These are phyloP conservation scores for Silvanus unidentatus DNA, from an alignment of 2,888 invertebrate species.

Conservation along the genomic window DNA sequence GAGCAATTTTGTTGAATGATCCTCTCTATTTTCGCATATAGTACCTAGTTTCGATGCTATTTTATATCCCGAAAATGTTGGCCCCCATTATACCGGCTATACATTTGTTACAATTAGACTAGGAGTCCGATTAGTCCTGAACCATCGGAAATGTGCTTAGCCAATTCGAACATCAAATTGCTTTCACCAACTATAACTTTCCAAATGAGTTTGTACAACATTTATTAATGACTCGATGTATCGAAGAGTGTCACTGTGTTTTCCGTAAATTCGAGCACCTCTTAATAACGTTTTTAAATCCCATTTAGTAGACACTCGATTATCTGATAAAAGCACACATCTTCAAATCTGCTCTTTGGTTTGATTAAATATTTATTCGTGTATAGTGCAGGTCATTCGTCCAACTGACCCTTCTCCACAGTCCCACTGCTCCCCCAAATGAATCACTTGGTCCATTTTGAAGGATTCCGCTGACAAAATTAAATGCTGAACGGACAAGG, in stretches of 20 bases:
- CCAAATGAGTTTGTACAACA: conserved; percentile 19
- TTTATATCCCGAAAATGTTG: not conserved
- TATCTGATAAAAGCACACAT: conserved; percentile 39
- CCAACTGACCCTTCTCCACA: conserved; percentile 3
- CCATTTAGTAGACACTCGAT: conserved; percentile 40
- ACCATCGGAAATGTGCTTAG: conserved; percentile 16
- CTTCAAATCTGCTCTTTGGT: conserved; percentile 39
- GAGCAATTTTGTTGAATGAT: conserved; percentile 1
- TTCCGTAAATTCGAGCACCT: no score
- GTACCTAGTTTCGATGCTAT: conserved; percentile 1
- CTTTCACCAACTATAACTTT: conserved; percentile 28
- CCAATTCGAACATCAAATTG: conserved; percentile 23
- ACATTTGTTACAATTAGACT: conserved; percentile 10
- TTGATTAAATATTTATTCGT: conserved; percentile 39
- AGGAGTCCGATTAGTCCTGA: conserved; percentile 12
- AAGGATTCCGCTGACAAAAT: no score
- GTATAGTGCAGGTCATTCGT: conserved; percentile 1
- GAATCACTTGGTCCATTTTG: conserved; percentile 2
- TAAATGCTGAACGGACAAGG: not conserved
- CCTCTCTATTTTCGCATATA: not conserved
- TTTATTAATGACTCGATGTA: not conserved
- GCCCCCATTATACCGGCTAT: not conserved
- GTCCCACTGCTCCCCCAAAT: not conserved
- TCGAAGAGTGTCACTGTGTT: no score
- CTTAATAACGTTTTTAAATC: conserved; percentile 12